Base-by-base conservation (phyloP, 2,888 invertebrate genomes). In the Amaurobius ferox region DNA sequence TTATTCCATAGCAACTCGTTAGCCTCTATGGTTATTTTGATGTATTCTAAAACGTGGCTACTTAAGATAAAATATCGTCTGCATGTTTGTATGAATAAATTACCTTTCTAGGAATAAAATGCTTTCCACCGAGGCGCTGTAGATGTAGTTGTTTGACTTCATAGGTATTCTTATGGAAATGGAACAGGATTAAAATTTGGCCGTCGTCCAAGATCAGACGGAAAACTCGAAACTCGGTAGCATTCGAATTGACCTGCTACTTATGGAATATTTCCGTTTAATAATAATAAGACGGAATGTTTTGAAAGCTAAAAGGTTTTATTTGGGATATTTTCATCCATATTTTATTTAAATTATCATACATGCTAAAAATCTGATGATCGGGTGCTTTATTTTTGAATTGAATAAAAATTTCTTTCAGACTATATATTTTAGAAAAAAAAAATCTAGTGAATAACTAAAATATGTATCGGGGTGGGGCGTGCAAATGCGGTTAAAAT, bases 81-180 rank as follows among this genome's bases (percentile, higher is more conserved):
- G 1, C 16, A 23, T 23, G 23, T 55, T 55, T 23, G 11, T 55
- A n/a, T 55, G 55, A 55, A 55, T 55, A 55, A 55, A 55, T 55
- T 23, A 55, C 9, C 44, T 16, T 16, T 23, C 55, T 19, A 16
- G 23, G 23, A n/a, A 55, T 3, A 2, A 55, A 55, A 55, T 55
- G 3, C 19, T 3, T 23, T 55, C 55, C 55, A 23, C 23, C 55
- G 23, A 23, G 23, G 55, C 5, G 11, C 55, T 19, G 55, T 55
- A 55, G 55, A 55, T 55, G 55, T 55, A 55, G 55, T 5, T 55
- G 55, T 23, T 55, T 55, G 55, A 55, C 55, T 55, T 55, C 55
- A 55, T 55, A 55, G 55, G 55, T 55, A 55, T 55, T 55, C 55
- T 55, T 55, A 55, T 55, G 55, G 55, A 55, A 55, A 55, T 55